Percentiles rank a stretch among this genome's conserved stretches.
Evolutionary conservation across 37 sponge, comb jelly and placozoan species (phyloP).

Genomic region (Beroe ovata): DNA sequence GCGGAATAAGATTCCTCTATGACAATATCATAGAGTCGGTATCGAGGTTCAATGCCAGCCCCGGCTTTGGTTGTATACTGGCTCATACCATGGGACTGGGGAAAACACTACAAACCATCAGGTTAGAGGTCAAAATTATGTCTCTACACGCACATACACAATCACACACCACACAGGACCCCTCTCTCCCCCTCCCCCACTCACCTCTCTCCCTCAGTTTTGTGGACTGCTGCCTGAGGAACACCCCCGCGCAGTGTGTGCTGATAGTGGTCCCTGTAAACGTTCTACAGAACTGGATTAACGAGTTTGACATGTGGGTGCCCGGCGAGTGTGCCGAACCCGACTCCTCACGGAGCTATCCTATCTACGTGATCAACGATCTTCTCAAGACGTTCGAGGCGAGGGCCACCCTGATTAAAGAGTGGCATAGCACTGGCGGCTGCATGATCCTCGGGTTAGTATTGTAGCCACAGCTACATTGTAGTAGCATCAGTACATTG

Average conservation of each 20-base stretch:
- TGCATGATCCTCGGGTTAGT: slow-evolving; percentile 94
- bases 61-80: slow-evolving; percentile 94
- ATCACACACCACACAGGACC: too few relatives aligned
- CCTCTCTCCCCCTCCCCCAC: too few relatives aligned
- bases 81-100: slow-evolving; percentile 99
- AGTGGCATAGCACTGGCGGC: slow-evolving; percentile 82
- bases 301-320: slow-evolving; percentile 91
- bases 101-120: slow-evolving; percentile 87
- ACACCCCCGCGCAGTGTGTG: slow-evolving; percentile 77
- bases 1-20: slow-evolving; percentile 93
- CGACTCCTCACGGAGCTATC: slow-evolving; percentile 6
- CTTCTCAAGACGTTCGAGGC: slow-evolving; percentile 73
- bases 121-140: not conserved
- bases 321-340: slow-evolving; percentile 68
- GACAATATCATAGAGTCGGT: slow-evolving; percentile 88
- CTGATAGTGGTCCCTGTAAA: slow-evolving; percentile 92
- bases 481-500: too few relatives aligned
- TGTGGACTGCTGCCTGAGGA: slow-evolving; percentile 83
- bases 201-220: slow-evolving; percentile 75
- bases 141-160: too few relatives aligned
- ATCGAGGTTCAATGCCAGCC: slow-evolving; percentile 68
- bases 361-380: slow-evolving; percentile 77
- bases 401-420: slow-evolving; percentile 73
- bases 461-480: too few relatives aligned
- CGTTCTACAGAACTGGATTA: slow-evolving; percentile 93